Evolutionary conservation across 2,797 vertebrate genomes (phyloP).

Genomic region (Epinephelus awoara): DNA sequence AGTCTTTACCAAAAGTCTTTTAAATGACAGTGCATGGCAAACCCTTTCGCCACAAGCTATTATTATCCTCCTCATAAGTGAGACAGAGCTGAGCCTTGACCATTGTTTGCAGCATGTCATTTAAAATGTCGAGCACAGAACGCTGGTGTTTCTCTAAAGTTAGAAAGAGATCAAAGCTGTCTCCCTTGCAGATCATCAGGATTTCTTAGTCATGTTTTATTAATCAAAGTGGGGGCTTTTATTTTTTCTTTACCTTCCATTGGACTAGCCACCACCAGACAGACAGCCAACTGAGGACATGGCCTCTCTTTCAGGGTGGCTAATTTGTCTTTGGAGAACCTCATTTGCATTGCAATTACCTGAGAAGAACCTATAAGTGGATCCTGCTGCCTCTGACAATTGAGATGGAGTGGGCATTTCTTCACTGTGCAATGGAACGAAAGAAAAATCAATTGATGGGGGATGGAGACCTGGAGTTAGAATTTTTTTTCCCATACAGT

Average conservation of each 20-base stretch:
- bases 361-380: slow-evolving; percentile 78
- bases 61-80: background rate
- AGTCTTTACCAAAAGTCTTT: background rate
- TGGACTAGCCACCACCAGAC: slow-evolving; percentile 40
- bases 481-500: slow-evolving; percentile 35
- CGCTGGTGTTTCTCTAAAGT: slow-evolving; percentile 35
- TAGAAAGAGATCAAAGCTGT: slow-evolving; percentile 74
- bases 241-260: slow-evolving; percentile 41
- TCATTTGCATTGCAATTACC: slow-evolving; percentile 83
- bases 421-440: slow-evolving; percentile 59
- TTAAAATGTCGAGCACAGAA: slow-evolving; percentile 45
- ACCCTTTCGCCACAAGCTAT: background rate
- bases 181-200: slow-evolving; percentile 62
- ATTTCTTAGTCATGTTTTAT: slow-evolving; percentile 74
- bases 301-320: slow-evolving; percentile 59
- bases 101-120: slow-evolving; percentile 48
- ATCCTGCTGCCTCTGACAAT: slow-evolving; percentile 74
- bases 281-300: slow-evolving; percentile 59
- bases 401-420: slow-evolving; percentile 72
- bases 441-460: slow-evolving; percentile 65
- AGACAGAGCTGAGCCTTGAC: background rate
- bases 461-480: slow-evolving; percentile 45
- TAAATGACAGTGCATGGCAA: background rate
- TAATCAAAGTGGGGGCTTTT: slow-evolving; percentile 68
- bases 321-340: slow-evolving; percentile 78